Evolutionary conservation across 2,113 vertebrate species (phyloP).

Genomic region (Columbina picui): DNA sequence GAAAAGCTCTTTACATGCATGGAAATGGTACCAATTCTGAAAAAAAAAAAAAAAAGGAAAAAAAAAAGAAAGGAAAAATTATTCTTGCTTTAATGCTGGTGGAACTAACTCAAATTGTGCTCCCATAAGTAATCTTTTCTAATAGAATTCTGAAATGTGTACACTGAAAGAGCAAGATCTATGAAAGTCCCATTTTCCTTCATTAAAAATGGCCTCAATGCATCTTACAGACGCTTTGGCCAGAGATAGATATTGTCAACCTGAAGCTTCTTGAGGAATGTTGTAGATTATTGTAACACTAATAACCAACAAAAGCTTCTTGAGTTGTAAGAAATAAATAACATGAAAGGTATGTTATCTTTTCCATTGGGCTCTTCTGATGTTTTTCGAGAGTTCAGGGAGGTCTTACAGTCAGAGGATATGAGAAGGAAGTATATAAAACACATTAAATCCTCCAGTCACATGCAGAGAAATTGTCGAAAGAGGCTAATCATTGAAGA

Average conservation of each 20-base stretch:
- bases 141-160: neutral
- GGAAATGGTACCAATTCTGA: conserved; percentile 5
- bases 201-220: neutral
- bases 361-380: neutral
- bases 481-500: neutral
- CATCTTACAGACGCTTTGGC: neutral
- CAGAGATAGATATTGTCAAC: neutral
- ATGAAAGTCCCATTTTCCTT: neutral
- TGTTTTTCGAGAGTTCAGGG: neutral
- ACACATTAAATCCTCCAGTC: neutral
- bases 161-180: neutral
- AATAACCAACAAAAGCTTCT: neutral
- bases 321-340: neutral
- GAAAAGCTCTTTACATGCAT: conserved; percentile 31
- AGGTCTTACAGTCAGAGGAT: neutral
- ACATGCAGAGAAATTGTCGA: neutral
- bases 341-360: neutral
- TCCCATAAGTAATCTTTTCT: neutral
- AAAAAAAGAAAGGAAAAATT: neutral
- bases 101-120: neutral
- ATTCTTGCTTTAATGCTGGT: neutral
- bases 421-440: neutral
- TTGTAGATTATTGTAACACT: neutral
- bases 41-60: neutral
- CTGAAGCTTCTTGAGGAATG: neutral